Percentiles rank a stretch among this genome's conserved stretches.
Conservation (phyloP, 2,888 invertebrate genomes). For the Eueremaeus valkanovi region DNA sequence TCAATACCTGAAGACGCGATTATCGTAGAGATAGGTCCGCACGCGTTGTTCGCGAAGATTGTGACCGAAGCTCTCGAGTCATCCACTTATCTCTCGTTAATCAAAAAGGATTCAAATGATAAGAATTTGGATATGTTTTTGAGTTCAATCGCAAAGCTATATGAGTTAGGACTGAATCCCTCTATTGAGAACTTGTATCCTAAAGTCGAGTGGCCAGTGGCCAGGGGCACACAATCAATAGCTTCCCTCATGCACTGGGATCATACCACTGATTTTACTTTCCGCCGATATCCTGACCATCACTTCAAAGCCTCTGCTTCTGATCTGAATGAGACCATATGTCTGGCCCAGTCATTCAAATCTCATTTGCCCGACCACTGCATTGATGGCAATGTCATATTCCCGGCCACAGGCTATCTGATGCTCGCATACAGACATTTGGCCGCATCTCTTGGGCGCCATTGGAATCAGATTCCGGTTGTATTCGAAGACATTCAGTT, state of each 20-base stretch:
- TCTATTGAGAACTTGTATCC: constrained; percentile 65
- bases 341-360: constrained; percentile 70
- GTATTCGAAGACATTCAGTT: constrained; percentile 31
- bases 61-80: constrained; percentile 59
- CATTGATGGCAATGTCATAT: constrained; percentile 57
- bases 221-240: constrained; percentile 84
- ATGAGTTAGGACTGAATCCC: constrained; percentile 73
- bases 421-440: constrained; percentile 60
- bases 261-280: constrained; percentile 60
- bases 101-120: constrained; percentile 65
- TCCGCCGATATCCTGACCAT: constrained; percentile 40
- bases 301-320: constrained; percentile 41
- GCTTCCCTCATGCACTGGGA: constrained; percentile 87
- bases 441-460: constrained; percentile 47
- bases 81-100: constrained; percentile 67
- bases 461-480: constrained; percentile 16
- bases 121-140: constrained; percentile 61
- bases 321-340: constrained; percentile 67
- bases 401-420: constrained; percentile 32
- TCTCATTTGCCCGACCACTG: constrained; percentile 66
- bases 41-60: constrained; percentile 87
- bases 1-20: constrained; percentile 82
- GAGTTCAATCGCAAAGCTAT: constrained; percentile 72
- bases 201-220: constrained; percentile 65
- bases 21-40: constrained; percentile 85